Evolutionary conservation across 1,140 invertebrate species (phyloP), one percentile per base, ranked within the genome.

Genomic region (Cydia strobilella): DNA sequence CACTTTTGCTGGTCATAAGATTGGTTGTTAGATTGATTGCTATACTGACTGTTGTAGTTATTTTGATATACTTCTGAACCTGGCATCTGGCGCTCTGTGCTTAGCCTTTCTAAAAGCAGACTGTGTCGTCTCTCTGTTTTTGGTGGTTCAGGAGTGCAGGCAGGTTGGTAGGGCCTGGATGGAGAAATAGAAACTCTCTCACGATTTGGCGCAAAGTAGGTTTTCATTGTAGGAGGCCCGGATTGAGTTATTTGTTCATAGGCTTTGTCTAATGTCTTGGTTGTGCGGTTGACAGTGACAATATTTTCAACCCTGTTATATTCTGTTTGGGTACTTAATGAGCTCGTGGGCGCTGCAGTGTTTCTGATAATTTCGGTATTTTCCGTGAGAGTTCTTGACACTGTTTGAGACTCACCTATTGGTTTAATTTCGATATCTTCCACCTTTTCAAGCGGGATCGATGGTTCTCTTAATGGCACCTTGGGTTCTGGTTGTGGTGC

Each of bases 381-480:
- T 74, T 86, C 80, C 54, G 83, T 83, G n/a, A 77, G 86, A 51
- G 89, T 84, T 82, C 89, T 92, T 62, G 87, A 87, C 35, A 91
- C 84, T 1, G 89, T 79, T 80, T 89, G 86, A 12, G 83, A 78
- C 72, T 83, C 80, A 6, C 84, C 89, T 62, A 92, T 92, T 15
- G 91, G 90, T 51, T 93, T 93, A 42, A 93, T 92, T 85, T 93
- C 90, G 62, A 93, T 79, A 79, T 91, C 90, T 86, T 90, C 88
- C 20, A 92, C 90, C 80, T 90, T 91, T 45, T 93, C 91, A 20
- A 91, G 80, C 31, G 89, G 90, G 45, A 91, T 82, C 25, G 88
- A 89, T 3, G 88, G 90, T 78, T 93, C 90, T 72, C 86, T 85
- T 15, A 89, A 78, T 25, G 86, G 84, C 51, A 86, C 74, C 76